Evolutionary conservation across 2,888 invertebrate species (phyloP).

Genomic region (Steromphala cineraria): DNA sequence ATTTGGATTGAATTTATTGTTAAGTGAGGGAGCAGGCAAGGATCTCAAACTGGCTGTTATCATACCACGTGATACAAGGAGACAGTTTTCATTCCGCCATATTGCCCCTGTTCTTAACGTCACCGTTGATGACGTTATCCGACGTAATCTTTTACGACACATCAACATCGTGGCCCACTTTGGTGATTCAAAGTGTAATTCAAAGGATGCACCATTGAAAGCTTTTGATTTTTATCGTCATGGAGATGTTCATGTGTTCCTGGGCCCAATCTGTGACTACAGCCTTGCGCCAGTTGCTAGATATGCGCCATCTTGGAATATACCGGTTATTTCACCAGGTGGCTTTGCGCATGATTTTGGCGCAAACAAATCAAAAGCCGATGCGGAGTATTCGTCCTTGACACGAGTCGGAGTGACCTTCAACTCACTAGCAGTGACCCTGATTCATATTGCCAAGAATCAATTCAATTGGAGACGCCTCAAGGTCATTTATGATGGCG

Average conservation of each 20-base stretch:
- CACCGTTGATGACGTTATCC: constrained; percentile 46
- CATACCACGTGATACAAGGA: neutral
- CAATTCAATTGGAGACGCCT: constrained; percentile 43
- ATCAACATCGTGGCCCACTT: constrained; percentile 33
- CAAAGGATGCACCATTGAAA: constrained; percentile 44
- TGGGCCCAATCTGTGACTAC: neutral
- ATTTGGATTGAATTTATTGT: no score
- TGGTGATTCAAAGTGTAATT: constrained; percentile 46
- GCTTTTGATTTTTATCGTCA: constrained; percentile 49
- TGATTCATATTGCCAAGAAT: constrained; percentile 33
- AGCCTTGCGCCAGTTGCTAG: constrained; percentile 88
- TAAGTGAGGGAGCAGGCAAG: no score
- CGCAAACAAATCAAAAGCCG: constrained; percentile 30
- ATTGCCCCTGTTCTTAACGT: constrained; percentile 57
- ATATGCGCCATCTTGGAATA: constrained; percentile 91
- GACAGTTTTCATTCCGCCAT: constrained; percentile 50
- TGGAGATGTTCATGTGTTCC: constrained; percentile 38
- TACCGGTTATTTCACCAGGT: constrained; percentile 85
- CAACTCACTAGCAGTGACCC: constrained; percentile 40
- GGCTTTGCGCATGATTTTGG: constrained; percentile 62
- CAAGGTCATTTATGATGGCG: constrained; percentile 85
- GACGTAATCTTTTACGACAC: constrained; percentile 5
- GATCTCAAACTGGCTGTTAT: neutral
- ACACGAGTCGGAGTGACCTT: constrained; percentile 61
- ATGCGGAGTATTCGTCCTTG: constrained; percentile 44